Evolutionary conservation across 1,140 invertebrate species (phyloP), one percentile per base, ranked within the genome.

Genomic region (Metopolophium dirhodum): DNA sequence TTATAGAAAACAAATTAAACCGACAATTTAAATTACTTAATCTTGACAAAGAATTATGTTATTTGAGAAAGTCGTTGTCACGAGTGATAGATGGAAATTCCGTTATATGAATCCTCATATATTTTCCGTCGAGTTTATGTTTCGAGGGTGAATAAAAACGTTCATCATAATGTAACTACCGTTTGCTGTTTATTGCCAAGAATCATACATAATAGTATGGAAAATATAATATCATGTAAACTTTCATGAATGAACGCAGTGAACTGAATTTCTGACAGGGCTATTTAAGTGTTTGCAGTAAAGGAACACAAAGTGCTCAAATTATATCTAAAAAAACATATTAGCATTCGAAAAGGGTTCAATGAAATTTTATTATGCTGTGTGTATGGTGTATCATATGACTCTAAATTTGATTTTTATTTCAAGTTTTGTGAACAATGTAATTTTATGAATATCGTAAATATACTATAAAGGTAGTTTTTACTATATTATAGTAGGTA

Each of bases 111-210:
- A 47, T 86, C 26, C 26, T 86, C 41, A 30, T 86, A 47, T 86
- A 47, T 86, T 47, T 37, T 3, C 3, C 41, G 47, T 20, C 45
- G 45, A 30, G 26, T 47, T 86, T 47, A n/a, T 86, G 37, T 86
- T 86, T 30, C 41, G 41, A n/a, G 20, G 41, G 26, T 47, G 41
- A 47, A 86, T 86, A 86, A 47, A 86, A 86, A 86, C 45, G 83
- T 45, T 26, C 41, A 23, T 85, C 22, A 30, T 86, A 86, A 47
- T 47, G 47, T 26, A 30, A 45, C 11, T 86, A 47, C 26, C 26
- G 30, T 86, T 86, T 86, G 26, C 37, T 86, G 26, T 86, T 86
- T 47, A 86, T 86, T 47, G 85, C 45, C 23, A 45, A 86, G 85
- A 86, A 45, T 41, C 9, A 41, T 14, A 45, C 45, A 47, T 86